phyloP scores from a whole-genome alignment of 2,797 vertebrate genomes.

The Vespertilio murinus region DNA sequence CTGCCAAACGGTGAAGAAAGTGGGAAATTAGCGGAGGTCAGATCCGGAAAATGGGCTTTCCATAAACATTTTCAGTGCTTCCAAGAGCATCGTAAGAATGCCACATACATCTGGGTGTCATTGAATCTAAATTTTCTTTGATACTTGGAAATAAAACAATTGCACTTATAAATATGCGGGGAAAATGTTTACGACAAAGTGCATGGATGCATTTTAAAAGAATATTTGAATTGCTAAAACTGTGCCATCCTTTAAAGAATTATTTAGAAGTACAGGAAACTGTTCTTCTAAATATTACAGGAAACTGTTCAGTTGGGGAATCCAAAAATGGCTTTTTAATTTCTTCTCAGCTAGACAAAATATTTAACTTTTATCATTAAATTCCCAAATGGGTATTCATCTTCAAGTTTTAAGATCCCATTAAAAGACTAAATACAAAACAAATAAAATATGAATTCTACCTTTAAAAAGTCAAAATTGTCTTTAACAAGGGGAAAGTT shows the following conservation, averaged over 20 bases:
- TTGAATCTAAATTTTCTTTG: background rate
- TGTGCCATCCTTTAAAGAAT: background rate
- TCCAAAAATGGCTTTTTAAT: background rate
- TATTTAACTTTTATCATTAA: slow-evolving; percentile 33
- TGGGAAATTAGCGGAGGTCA: background rate
- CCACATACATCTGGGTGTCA: background rate
- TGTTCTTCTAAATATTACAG: background rate
- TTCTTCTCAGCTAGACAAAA: background rate
- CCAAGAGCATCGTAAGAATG: background rate
- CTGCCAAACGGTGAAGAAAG: background rate
- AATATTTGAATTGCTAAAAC: background rate
- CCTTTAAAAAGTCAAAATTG: background rate
- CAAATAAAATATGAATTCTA: background rate
- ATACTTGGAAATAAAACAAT: background rate
- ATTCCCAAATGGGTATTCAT: background rate
- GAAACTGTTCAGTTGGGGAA: background rate
- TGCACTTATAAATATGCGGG: background rate
- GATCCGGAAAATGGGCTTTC: background rate
- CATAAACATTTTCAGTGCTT: background rate
- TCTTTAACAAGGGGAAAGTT: background rate
- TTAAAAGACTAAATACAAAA: background rate
- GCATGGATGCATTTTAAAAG: background rate
- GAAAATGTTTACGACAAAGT: slow-evolving; percentile 10
- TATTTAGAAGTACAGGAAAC: slow-evolving; percentile 21
- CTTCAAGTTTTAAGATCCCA: background rate